phyloP scores from a whole-genome alignment of 53 echinoderm and acorn worm species.

The Arbacia lixula region DNA sequence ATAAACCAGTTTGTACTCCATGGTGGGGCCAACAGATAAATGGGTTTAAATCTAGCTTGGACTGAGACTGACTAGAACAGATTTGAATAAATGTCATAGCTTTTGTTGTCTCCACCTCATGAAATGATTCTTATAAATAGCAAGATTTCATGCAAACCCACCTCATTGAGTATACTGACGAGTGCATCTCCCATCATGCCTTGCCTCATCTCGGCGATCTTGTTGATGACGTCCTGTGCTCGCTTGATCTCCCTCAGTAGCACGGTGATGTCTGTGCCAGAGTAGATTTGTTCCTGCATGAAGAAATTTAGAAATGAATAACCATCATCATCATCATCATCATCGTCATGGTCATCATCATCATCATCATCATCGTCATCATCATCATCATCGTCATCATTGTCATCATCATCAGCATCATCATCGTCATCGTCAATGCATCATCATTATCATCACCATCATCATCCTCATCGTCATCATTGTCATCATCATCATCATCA shows the following conservation, averaged over 20 bases:
- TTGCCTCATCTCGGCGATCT: constrained; percentile 99
- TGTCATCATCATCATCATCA: constrained; percentile 39
- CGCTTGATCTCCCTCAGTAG: constrained; percentile 87
- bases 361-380: background rate
- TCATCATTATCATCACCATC: no score
- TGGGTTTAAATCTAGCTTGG: no score
- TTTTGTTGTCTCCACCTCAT: no score
- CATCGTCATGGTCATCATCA: constrained; percentile 9
- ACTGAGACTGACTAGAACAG: no score
- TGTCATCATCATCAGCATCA: no score
- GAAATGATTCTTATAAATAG: no score
- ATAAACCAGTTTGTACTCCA: no score
- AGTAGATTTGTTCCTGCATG: constrained; percentile 95
- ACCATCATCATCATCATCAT: constrained; percentile 11
- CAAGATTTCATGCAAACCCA: no score
- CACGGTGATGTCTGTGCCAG: constrained; percentile 92
- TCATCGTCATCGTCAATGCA: no score
- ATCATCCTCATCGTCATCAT: no score
- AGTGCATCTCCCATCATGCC: constrained; percentile 99
- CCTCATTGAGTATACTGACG: constrained; percentile 98
- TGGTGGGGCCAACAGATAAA: no score
- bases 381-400: constrained; percentile 15
- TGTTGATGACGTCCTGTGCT: constrained; percentile 99
- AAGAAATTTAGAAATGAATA: background rate
- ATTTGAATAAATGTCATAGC: no score